These are phyloP conservation scores for Vicugna pacos DNA, from an alignment of 2,113 vertebrate species.

Conservation along the genomic window DNA sequence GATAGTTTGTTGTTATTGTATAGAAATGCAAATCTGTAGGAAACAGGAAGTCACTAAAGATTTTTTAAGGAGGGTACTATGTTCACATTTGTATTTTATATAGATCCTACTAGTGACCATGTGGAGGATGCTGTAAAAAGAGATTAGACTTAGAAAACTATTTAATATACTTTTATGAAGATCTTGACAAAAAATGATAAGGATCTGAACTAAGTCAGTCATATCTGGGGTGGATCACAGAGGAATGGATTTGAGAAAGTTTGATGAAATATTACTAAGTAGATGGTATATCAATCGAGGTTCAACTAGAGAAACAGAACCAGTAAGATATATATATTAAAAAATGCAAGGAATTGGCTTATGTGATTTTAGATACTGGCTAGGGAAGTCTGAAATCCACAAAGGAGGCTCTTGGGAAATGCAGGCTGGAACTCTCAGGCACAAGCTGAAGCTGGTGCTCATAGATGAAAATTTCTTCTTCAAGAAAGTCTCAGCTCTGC, in stretches of 20 bases:
- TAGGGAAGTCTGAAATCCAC: background rate
- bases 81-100: background rate
- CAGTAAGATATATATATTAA: background rate
- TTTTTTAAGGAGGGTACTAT: slow-evolving; percentile 5
- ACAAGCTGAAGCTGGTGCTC: background rate
- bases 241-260: background rate
- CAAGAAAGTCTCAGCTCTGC: background rate
- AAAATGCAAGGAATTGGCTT: background rate
- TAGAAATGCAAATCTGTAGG: background rate
- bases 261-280: background rate
- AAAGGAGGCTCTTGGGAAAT: background rate
- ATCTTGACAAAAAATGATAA: background rate
- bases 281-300: background rate
- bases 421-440: background rate
- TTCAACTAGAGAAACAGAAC: background rate
- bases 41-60: background rate
- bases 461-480: background rate
- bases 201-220: background rate
- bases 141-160: background rate
- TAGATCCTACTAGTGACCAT: background rate
- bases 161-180: background rate
- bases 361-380: background rate
- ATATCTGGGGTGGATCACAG: background rate
- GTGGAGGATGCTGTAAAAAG: background rate
- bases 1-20: too few species aligned